Base-by-base conservation (phyloP, 2,797 vertebrate genomes). In the Lacerta viridis region DNA sequence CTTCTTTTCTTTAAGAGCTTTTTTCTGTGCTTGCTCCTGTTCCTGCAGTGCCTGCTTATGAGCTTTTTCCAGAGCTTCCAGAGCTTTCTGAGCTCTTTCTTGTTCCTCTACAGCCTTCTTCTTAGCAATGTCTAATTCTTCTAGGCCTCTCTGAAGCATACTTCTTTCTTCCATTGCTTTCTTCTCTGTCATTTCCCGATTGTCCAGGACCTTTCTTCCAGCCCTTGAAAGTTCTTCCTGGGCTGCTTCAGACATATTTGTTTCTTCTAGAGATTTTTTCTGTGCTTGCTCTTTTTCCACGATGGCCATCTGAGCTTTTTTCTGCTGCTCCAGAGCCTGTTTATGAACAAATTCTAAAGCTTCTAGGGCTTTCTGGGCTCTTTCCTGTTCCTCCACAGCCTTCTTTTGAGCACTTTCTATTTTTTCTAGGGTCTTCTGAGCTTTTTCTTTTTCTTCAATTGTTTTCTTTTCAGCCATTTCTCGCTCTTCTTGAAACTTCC, bases 121-220 rank as follows among this genome's bases (percentile, higher is more conserved):
- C 4, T 90, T 80, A 59, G 75, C 39, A 25, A 33, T 64, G 20
- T 83, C 80, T 59, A 83, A 86, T 61, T 91, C 61, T 61, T 86
- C 50, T 3, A 86, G 77, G 23, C 25, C 78, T 43, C 39, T 33
- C 23, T 72, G 43, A 9, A 76, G 69, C 27, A 33, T 75, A n/a
- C 82, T 71, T 68, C 80, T 72, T 77, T 89, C 76, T 87, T 89
- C 43, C 84, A 90, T 71, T 5, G 83, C 29, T 55, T 50, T 36
- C 4, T 82, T 59, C 4, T 55, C 61, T 4, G 23, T 5, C 4
- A 33, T 80, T 68, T 90, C 25, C 55, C 87, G 64, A 43, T 86
- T 78, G 43, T 92, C 76, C 61, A 86, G 71, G 69, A 90, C 9
- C 59, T 55, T 75, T 33, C 29, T 81, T 13, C 77, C 33, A 69